Percentiles rank a stretch among this genome's conserved stretches.
phyloP scores from a whole-genome alignment of 1,140 invertebrate species.

The Meloidogyne floridensis region DNA sequence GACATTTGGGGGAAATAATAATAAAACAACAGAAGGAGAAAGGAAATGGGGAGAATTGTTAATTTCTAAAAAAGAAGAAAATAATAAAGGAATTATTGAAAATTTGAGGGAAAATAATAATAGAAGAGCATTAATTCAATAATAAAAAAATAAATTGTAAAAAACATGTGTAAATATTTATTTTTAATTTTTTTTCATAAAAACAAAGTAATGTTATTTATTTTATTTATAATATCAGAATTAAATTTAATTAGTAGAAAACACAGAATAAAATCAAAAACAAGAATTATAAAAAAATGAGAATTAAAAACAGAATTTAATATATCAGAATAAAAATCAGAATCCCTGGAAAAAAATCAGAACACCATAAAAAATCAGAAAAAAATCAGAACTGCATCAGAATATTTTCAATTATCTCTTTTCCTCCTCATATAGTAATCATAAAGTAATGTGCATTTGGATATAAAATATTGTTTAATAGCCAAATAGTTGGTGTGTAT shows the following conservation, averaged over 20 bases:
- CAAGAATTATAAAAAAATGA: too few relatives aligned
- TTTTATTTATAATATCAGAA: too few relatives aligned
- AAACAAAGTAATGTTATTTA: too few relatives aligned
- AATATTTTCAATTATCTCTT: background rate
- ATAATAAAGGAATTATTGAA: too few relatives aligned
- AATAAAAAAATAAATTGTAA: background rate
- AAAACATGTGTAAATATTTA: too few relatives aligned
- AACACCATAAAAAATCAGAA: too few relatives aligned
- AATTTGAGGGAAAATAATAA: background rate
- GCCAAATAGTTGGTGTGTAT: background rate
- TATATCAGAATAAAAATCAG: too few relatives aligned
- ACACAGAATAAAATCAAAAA: too few relatives aligned
- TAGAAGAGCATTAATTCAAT: background rate
- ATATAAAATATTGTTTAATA: constrained; percentile 11
- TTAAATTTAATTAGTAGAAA: too few relatives aligned
- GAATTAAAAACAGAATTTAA: too few relatives aligned
- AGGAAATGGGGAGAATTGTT: background rate
- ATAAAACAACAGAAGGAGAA: background rate
- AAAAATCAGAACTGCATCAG: background rate
- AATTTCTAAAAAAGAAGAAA: background rate
- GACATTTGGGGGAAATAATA: background rate
- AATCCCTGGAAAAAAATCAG: too few relatives aligned
- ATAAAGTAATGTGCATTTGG: constrained; percentile 16
- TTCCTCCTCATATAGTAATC: background rate
- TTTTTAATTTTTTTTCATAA: too few relatives aligned